phyloP scores from a whole-genome alignment of 2,113 vertebrate genomes.

The Semicossyphus pulcher region DNA sequence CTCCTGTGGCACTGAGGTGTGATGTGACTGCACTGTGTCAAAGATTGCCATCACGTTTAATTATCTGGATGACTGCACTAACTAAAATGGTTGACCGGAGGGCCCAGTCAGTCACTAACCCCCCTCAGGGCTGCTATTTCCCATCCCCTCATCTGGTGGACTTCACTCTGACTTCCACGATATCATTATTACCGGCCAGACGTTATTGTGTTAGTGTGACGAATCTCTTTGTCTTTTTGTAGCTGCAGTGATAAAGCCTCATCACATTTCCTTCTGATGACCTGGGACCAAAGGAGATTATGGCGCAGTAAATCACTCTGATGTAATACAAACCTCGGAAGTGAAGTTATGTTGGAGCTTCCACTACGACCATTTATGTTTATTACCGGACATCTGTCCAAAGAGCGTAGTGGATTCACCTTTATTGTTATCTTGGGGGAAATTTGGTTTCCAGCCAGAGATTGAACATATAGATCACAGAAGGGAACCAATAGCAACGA shows the following conservation, averaged over 20 bases:
- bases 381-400: neutral
- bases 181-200: conserved; percentile 51
- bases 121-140: conserved; percentile 48
- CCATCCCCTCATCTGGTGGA: conserved; percentile 43
- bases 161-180: conserved; percentile 41
- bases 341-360: neutral
- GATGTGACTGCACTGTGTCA: conserved; percentile 73
- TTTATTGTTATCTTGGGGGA: neutral
- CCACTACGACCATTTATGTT: neutral
- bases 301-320: neutral
- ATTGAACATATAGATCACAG: neutral
- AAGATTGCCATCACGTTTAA: conserved; percentile 77
- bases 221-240: conserved; percentile 30
- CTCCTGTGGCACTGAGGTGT: conserved; percentile 64
- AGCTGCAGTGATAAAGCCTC: conserved; percentile 13
- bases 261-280: conserved; percentile 19
- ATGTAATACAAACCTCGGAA: neutral
- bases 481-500: neutral
- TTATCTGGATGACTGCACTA: conserved; percentile 77
- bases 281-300: conserved; percentile 13
- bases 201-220: conserved; percentile 49
- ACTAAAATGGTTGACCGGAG: conserved; percentile 69
- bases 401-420: neutral
- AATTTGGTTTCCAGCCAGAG: neutral
- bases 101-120: conserved; percentile 44